Conservation (phyloP, 1,140 invertebrate genomes). For the Sinella curviseta region DNA sequence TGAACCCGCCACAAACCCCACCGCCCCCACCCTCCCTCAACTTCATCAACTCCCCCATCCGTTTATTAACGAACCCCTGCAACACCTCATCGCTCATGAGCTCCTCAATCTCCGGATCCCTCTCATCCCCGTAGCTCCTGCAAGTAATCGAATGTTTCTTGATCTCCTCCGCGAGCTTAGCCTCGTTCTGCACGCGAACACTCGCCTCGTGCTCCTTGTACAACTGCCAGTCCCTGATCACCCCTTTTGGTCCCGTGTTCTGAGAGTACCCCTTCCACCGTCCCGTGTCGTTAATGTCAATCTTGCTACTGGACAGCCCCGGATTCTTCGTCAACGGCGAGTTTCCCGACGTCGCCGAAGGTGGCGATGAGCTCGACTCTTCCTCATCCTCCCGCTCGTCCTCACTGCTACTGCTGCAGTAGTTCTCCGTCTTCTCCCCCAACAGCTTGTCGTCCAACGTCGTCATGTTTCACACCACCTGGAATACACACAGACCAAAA, state of each 20-base stretch:
- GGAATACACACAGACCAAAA: not conserved
- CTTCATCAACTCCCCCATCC: not conserved
- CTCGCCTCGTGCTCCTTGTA: constrained; percentile 9
- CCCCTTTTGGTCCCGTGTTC: constrained; percentile 24
- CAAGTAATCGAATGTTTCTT: constrained; percentile 1
- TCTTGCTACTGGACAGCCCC: not conserved
- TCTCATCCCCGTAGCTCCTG: not conserved
- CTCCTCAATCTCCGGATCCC: not conserved
- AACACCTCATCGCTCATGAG: not conserved
- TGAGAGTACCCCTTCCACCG: constrained; percentile 15
- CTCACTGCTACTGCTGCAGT: constrained; percentile 55
- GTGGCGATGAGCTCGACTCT: not conserved
- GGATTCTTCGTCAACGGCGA: not conserved
- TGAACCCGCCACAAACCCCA: not conserved
- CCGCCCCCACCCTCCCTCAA: not conserved
- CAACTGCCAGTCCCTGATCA: constrained; percentile 25
- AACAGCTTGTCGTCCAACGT: constrained; percentile 62
- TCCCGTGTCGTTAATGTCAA: not conserved
- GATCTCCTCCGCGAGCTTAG: not conserved
- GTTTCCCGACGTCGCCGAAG: not conserved
- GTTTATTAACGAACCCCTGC: not conserved
- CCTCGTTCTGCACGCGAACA: not conserved
- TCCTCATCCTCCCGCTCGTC: not conserved
- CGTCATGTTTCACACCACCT: constrained; percentile 51
- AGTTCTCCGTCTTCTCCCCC: constrained; percentile 63